These are phyloP conservation scores for Hippocampus zosterae DNA, from an alignment of 2,113 vertebrate species.

Conservation along the genomic window DNA sequence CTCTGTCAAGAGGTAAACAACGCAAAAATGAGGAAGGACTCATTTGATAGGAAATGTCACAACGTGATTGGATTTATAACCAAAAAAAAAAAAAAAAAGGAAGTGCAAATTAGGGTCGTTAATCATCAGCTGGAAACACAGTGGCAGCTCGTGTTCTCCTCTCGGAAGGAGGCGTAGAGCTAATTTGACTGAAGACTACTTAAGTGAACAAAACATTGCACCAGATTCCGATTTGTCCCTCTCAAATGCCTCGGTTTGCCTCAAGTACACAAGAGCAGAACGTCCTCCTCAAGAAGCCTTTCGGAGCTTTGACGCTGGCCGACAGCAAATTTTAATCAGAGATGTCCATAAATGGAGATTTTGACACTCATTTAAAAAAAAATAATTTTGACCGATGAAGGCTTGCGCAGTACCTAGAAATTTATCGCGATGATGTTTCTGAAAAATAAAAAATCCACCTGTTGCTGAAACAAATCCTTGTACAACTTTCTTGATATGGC, in stretches of 20 bases:
- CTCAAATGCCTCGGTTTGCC: neutral
- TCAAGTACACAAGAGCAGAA: neutral
- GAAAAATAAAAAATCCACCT: too few species aligned
- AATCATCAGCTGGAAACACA: conserved; percentile 62
- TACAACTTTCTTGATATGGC: too few species aligned
- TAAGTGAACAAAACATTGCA: neutral
- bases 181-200: neutral
- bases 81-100: conserved; percentile 42
- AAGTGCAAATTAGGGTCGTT: conserved; percentile 72
- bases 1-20: conserved; percentile 67
- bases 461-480: too few species aligned
- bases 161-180: conserved; percentile 14
- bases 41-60: conserved; percentile 71
- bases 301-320: too few species aligned
- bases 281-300: too few species aligned
- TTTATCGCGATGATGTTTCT: too few species aligned
- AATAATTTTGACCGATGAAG: too few species aligned
- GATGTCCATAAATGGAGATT: too few species aligned
- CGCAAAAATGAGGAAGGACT: conserved; percentile 52
- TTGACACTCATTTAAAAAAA: too few species aligned
- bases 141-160: conserved; percentile 59
- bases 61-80: conserved; percentile 65
- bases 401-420: too few species aligned
- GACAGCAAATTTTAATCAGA: too few species aligned
- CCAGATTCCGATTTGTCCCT: neutral